Evolutionary conservation across 2,113 vertebrate genomes (phyloP), one percentile per base, ranked within the genome.

Genomic region (Carassius carassius): DNA sequence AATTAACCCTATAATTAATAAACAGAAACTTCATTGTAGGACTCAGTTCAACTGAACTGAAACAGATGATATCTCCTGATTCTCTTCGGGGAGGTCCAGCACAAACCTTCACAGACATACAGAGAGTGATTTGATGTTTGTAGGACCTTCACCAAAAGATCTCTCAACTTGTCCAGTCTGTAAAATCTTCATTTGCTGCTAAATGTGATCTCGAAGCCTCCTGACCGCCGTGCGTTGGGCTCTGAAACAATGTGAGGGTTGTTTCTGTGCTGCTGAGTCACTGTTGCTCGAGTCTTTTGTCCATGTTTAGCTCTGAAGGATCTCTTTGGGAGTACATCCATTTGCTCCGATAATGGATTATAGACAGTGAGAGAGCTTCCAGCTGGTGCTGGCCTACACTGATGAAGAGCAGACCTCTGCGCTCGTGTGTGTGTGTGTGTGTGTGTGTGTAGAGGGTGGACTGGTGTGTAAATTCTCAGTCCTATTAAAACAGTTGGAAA

Each of bases 261-360:
- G 58, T 80, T 11, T 47, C 32, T 54, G 23, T 44, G 67, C n/a
- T 83, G 78, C 85, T 70, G 87, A 89, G 47, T 88, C 65, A 83
- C 72, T 7, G 72, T 60, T 79, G 79, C 75, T 74, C 35, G 21
- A 58, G 60, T 51, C 1, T 78, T 65, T 25, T 79, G 47, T 76
- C 80, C 72, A 82, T 89, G 88, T 89, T 89, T 87, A 85, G 83
- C 58, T 88, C 82, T 80, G 80, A 69, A 77, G 75, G 83, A 62
- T 80, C 85, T 85, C 80, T 84, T 51, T 41, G 83, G 84, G 76
- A 80, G 75, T 79, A 69, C 81, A 72, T 87, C 84, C 82, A 85
- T 86, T 75, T 85, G 83, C 72, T 65, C 84, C 54, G 82, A 87
- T 88, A 89, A 84, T 88, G 86, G 86, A 88, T 89, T 89, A 89